Conservation (phyloP, 2,797 vertebrate genomes). For the Amniataba percoides region DNA sequence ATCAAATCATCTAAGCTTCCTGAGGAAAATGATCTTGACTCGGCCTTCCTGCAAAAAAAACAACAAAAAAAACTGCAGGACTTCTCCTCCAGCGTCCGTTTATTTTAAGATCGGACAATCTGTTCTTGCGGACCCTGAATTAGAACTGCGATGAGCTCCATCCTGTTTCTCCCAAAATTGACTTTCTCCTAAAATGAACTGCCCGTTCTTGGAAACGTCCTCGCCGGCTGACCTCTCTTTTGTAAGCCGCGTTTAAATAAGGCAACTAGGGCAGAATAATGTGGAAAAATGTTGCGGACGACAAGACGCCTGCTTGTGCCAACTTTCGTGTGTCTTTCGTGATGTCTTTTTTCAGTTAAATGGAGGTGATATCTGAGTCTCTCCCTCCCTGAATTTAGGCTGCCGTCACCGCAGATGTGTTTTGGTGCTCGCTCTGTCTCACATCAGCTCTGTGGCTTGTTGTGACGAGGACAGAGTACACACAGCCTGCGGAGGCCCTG, state of each 20-base stretch:
- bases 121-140: slow-evolving; percentile 21
- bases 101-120: slow-evolving; percentile 29
- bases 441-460: slow-evolving; percentile 41
- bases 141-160: slow-evolving; percentile 13
- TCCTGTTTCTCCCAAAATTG: slow-evolving; percentile 19
- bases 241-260: slow-evolving; percentile 32
- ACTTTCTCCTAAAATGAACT: slow-evolving; percentile 27
- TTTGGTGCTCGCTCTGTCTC: slow-evolving; percentile 32
- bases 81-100: slow-evolving; percentile 9
- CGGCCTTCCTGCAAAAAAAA: not conserved
- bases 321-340: too few species aligned
- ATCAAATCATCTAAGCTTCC: not conserved
- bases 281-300: slow-evolving; percentile 18
- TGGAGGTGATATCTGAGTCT: not conserved
- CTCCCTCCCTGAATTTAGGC: not conserved
- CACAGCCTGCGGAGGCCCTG: slow-evolving; percentile 45
- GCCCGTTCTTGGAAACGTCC: not conserved
- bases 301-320: not conserved
- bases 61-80: slow-evolving; percentile 1
- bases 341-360: too few species aligned
- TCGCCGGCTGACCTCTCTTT: slow-evolving; percentile 27
- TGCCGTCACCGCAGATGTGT: slow-evolving; percentile 19
- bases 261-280: slow-evolving; percentile 59
- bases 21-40: not conserved
- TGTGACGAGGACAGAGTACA: slow-evolving; percentile 69